A percentile compares a stretch with the other conserved stretches of the same genome.
These are phyloP conservation scores for Dione juno DNA, from an alignment of 2,888 invertebrate genomes.

Conservation along the genomic window DNA sequence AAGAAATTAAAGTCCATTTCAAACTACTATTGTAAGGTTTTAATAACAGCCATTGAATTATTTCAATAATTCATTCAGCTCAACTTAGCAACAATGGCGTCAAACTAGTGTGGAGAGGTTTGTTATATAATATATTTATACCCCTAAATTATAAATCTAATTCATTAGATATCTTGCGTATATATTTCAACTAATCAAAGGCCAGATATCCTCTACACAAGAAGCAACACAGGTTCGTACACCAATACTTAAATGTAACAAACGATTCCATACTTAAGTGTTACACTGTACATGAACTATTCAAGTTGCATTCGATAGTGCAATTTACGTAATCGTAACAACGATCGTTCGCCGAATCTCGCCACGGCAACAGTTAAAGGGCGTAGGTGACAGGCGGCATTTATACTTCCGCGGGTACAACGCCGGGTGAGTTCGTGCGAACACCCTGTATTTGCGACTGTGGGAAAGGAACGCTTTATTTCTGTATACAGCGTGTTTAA, in stretches of 20 bases:
- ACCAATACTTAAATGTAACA: neutral
- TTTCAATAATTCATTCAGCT: no score
- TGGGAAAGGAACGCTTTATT: conserved; percentile 76
- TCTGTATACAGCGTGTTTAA: conserved; percentile 59
- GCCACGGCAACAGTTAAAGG: conserved; percentile 70
- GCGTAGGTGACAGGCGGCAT: conserved; percentile 78
- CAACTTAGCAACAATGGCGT: neutral
- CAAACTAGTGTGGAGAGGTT: neutral
- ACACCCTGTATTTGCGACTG: conserved; percentile 79
- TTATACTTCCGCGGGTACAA: conserved; percentile 77
- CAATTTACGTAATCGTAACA: conserved; percentile 51
- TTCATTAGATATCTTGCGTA: conserved; percentile 2
- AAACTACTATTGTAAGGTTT: no score
- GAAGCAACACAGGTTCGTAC: conserved; percentile 11
- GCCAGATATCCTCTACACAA: conserved; percentile 10
- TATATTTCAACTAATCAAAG: conserved; percentile 21
- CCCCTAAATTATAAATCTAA: neutral
- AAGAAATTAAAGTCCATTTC: neutral
- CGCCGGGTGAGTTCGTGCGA: conserved; percentile 78
- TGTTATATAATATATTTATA: neutral
- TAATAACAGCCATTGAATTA: no score
- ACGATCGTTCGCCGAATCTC: conserved; percentile 55
- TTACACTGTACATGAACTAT: conserved; percentile 41
- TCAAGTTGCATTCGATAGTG: conserved; percentile 44
- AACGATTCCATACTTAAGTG: conserved; percentile 1